phyloP scores from a whole-genome alignment of 92 coral and sea anemone species.

The Nematostella vectensis region DNA sequence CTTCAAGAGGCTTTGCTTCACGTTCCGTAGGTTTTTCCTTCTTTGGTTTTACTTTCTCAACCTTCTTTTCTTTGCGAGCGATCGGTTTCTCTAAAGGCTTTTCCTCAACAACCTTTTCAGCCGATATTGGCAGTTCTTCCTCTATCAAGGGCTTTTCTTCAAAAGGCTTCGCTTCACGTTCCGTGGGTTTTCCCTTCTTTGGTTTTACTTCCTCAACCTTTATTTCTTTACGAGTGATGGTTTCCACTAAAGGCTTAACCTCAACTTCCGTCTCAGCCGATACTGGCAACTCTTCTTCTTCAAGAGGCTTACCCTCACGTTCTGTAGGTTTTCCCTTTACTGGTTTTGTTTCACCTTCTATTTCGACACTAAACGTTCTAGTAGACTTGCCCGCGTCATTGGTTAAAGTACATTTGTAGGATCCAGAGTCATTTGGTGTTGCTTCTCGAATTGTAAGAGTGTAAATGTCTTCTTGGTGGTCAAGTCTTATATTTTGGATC shows the following conservation, averaged over 20 bases:
- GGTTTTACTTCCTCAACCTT: background rate
- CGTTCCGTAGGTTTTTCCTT: background rate
- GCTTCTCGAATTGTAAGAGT: conserved; percentile 28
- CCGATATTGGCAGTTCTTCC: background rate
- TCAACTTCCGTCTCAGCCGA: conserved; percentile 54
- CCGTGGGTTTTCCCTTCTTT: background rate
- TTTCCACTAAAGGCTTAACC: background rate
- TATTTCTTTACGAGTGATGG: background rate
- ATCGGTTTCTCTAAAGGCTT: background rate
- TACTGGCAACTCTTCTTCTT: background rate
- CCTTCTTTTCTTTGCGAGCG: background rate
- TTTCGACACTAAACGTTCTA: conserved; percentile 37
- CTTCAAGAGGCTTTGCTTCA: background rate
- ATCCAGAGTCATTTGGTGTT: conserved; percentile 30
- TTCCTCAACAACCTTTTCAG: conserved; percentile 55
- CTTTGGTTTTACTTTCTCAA: too few species aligned
- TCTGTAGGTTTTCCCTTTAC: background rate
- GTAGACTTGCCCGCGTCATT: conserved; percentile 26
- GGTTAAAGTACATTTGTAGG: conserved; percentile 28
- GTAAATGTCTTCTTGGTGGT: conserved; percentile 19
- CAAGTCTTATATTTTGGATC: conserved; percentile 8
- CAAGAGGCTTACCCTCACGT: background rate
- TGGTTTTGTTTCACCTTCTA: conserved; percentile 39
- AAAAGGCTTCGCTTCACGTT: background rate
- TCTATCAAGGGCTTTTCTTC: background rate